Base-by-base conservation (phyloP, 1,140 invertebrate genomes). In the Cydia pomonella region DNA sequence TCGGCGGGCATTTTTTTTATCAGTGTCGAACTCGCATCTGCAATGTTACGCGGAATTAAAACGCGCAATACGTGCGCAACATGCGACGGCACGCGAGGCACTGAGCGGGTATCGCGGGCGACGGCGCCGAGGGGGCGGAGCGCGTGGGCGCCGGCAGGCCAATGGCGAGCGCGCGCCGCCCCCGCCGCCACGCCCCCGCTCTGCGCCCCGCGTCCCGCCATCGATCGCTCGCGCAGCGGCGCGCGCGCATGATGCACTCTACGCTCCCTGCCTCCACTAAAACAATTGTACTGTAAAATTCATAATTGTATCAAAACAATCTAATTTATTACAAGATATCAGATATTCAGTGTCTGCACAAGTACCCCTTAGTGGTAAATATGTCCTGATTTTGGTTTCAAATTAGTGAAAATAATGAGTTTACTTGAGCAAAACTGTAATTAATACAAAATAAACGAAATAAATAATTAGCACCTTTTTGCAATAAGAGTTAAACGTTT, bases 1-100 rank as follows among this genome's bases (percentile, higher is more conserved):
- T 91, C 90, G 82, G 90, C 89, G 80, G 90, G 90, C 90, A 92
- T 92, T 78, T 79, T 69, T 77, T 86, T 81, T 75, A 80, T 62
- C 82, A 84, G 79, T 78, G 77, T 66, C 84, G 87, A 79, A 76
- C 81, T 87, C 83, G 88, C 88, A 92, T 89, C 87, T 90, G 88
- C 86, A 88, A 88, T 84, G 83, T 77, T 79, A 87, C 79, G 82
- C 75, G 80, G 72, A 69, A 29, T 82, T 75, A 79, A 74, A 71
- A 74, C 73, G 75, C 87, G 74, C 80, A 50, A 80, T 81, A 82
- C 89, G 79, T 83, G 79, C 80, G 71, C 76, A 77, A 78, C 82
- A 73, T 79, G 78, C 86, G 87, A 82, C 79, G 86, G 82, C 82
- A 86, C 89, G 87, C 89, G 87, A 86, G 79, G 81, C 84, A 90